phyloP scores from a whole-genome alignment of 2,888 invertebrate genomes.

The Epistrophe grossulariae region DNA sequence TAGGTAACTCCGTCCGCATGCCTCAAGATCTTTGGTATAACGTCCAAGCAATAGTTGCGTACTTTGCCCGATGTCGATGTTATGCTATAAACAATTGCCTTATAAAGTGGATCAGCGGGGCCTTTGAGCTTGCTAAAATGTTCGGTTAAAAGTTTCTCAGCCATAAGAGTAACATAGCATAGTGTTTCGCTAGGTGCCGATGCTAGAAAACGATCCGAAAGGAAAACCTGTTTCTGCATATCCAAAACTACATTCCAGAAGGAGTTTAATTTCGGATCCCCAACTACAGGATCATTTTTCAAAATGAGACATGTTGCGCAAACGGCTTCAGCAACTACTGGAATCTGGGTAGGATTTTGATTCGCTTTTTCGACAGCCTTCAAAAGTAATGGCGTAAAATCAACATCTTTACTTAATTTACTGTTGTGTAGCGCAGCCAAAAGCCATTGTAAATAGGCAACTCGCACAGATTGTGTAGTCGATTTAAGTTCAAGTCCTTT shows the following conservation, averaged over 20 bases:
- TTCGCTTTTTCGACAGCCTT: constrained; percentile 90
- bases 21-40: constrained; percentile 87
- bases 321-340: constrained; percentile 89
- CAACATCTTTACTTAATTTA: constrained; percentile 83
- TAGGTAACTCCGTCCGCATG: constrained; percentile 86
- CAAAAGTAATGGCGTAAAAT: constrained; percentile 87
- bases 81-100: constrained; percentile 89
- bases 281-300: constrained; percentile 85
- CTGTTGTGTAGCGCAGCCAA: constrained; percentile 87
- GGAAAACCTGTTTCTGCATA: constrained; percentile 91
- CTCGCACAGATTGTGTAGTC: constrained; percentile 90
- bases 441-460: constrained; percentile 91
- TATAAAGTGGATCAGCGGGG: constrained; percentile 87
- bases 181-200: constrained; percentile 89
- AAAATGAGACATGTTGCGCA: constrained; percentile 88
- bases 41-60: constrained; percentile 86
- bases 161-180: constrained; percentile 89
- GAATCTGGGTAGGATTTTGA: constrained; percentile 89
- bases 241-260: constrained; percentile 90
- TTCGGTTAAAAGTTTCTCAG: constrained; percentile 89
- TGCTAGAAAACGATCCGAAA: constrained; percentile 92
- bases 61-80: constrained; percentile 87
- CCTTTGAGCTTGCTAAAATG: constrained; percentile 89
- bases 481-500: constrained; percentile 91
- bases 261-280: constrained; percentile 83